A percentile compares a stretch with the other conserved stretches of the same genome.
These are phyloP conservation scores for Catajapyx aquilonaris DNA, from an alignment of 1,140 invertebrate species.

Conservation along the genomic window DNA sequence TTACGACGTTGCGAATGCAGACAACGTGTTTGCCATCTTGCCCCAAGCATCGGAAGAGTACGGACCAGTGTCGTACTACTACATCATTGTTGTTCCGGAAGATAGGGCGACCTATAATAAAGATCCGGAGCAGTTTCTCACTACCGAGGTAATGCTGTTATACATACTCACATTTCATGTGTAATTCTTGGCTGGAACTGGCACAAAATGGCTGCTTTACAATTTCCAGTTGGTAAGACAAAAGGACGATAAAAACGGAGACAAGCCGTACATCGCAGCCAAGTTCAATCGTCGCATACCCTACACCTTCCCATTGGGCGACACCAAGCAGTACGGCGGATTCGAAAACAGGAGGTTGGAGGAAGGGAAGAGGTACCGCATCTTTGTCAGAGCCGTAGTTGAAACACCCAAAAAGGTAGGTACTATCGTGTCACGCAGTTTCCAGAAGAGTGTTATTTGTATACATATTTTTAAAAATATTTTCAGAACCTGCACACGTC, in stretches of 20 bases:
- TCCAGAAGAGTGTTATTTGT: no score
- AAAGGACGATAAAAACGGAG: slow-evolving; percentile 32
- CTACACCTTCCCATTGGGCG: slow-evolving; percentile 74
- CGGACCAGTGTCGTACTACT: slow-evolving; percentile 40
- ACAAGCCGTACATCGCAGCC: slow-evolving; percentile 74
- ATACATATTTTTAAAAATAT: no score
- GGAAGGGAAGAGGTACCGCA: slow-evolving; percentile 57
- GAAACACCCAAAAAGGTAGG: slow-evolving; percentile 73
- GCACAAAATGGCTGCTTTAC: no score
- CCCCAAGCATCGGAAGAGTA: slow-evolving; percentile 36
- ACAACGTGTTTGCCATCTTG: no score
- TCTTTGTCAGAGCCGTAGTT: slow-evolving; percentile 86
- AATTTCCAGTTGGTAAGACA: no score
- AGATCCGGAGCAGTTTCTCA: slow-evolving; percentile 25
- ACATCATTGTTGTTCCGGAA: slow-evolving; percentile 35
- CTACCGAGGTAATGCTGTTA: slow-evolving; percentile 26
- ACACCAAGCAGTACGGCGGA: slow-evolving; percentile 69
- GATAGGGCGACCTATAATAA: slow-evolving; percentile 19
- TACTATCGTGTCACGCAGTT: no score
- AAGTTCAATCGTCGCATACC: slow-evolving; percentile 81
- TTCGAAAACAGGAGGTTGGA: slow-evolving; percentile 73
- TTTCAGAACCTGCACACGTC: no score
- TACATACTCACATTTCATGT: no score
- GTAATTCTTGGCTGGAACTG: no score
- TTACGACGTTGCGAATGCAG: no score